Conservation (phyloP, 2,888 invertebrate species). For the Axea sp. region DNA sequence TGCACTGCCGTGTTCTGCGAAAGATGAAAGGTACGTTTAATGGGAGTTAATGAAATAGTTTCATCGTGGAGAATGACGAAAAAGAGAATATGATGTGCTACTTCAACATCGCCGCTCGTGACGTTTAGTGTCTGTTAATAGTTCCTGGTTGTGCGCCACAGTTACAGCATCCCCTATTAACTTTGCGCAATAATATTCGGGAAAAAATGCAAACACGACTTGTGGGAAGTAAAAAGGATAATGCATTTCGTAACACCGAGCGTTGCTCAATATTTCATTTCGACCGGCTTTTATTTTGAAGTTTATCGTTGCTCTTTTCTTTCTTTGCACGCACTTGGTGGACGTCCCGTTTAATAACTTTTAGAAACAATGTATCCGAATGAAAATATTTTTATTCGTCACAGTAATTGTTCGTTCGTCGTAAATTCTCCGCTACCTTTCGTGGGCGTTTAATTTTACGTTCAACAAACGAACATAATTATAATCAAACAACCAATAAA, state of each 20-base stretch:
- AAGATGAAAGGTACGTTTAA: conserved; percentile 21
- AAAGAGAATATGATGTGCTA: conserved; percentile 43
- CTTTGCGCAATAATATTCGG: conserved; percentile 49
- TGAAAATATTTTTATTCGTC: conserved; percentile 3
- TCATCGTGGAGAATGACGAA: conserved; percentile 34
- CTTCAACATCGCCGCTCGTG: conserved; percentile 42
- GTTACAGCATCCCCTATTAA: conserved; percentile 61
- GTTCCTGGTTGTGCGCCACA: conserved; percentile 56
- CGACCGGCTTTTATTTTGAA: conserved; percentile 23
- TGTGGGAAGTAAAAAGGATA: conserved; percentile 47
- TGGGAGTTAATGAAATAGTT: conserved; percentile 31
- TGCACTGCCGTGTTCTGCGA: too few relatives aligned
- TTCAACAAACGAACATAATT: conserved; percentile 1
- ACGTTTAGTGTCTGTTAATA: conserved; percentile 59
- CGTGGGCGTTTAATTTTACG: conserved; percentile 8
- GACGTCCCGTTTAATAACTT: neutral
- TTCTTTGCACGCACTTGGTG: conserved; percentile 3
- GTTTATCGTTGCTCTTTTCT: conserved; percentile 21
- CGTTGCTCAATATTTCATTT: conserved; percentile 52
- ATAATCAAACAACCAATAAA: conserved; percentile 23
- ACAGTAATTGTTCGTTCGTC: conserved; percentile 4
- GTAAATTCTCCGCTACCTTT: conserved; percentile 10
- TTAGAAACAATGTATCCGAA: conserved; percentile 1
- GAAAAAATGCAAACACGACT: conserved; percentile 42
- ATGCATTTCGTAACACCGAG: conserved; percentile 50